phyloP scores from a whole-genome alignment of 2,113 vertebrate genomes.

The Aptenodytes forsteri region DNA sequence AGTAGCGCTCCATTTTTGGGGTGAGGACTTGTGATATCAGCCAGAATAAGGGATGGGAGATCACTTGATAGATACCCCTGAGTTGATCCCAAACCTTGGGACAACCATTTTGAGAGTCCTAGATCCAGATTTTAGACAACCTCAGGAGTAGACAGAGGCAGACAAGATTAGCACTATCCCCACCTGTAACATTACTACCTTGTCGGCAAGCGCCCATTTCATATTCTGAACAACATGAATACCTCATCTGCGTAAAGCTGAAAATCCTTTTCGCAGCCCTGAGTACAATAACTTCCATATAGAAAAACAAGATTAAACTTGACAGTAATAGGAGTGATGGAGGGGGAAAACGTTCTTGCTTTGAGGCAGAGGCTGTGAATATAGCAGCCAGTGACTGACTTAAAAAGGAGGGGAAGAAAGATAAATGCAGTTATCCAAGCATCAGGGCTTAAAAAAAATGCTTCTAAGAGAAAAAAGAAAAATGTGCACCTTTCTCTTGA shows the following conservation, averaged over 20 bases:
- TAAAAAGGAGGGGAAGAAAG: background rate
- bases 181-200: background rate
- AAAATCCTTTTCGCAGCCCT: conserved; percentile 31
- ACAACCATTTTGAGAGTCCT: background rate
- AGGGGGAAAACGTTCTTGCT: background rate
- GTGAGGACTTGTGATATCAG: background rate
- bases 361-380: background rate
- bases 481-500: background rate
- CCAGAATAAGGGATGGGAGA: background rate
- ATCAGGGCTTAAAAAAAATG: background rate
- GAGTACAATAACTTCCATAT: background rate
- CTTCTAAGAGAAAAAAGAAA: background rate
- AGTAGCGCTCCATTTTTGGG: background rate
- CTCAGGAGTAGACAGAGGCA: background rate
- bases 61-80: background rate
- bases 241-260: conserved; percentile 5
- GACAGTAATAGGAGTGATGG: conserved; percentile 22
- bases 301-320: conserved; percentile 60
- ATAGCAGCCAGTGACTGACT: background rate
- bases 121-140: background rate
- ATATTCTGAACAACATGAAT: background rate
- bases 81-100: background rate
- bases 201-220: background rate
- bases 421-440: background rate
- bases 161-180: background rate